phyloP scores from a whole-genome alignment of 37 sponge, comb jelly and placozoan genomes.

The Cliona cf. orientalis region DNA sequence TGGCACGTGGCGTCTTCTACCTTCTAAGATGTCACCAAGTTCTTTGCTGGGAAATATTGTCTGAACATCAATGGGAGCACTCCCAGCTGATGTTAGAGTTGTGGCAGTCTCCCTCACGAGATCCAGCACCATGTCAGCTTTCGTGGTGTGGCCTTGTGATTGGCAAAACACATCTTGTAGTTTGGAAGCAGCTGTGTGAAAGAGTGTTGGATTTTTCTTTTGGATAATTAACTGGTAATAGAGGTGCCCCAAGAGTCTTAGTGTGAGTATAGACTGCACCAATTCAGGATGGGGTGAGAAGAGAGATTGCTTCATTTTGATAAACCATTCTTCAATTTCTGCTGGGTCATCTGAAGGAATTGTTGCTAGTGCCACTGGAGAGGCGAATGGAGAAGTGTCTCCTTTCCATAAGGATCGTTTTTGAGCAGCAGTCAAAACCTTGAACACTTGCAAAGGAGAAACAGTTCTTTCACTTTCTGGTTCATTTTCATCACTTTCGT shows the following conservation, averaged over 20 bases:
- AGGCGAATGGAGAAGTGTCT: neutral
- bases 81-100: no score
- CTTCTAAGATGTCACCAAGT: no score
- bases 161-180: no score
- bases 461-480: neutral
- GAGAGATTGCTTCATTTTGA: neutral
- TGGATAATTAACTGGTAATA: slow-evolving; percentile 20
- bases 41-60: no score
- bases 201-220: neutral
- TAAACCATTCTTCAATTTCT: slow-evolving; percentile 9
- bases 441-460: slow-evolving; percentile 38
- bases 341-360: neutral
- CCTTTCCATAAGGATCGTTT: neutral
- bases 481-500: neutral
- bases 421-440: slow-evolving; percentile 7
- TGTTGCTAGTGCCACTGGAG: slow-evolving; percentile 14
- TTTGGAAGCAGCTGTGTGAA: neutral
- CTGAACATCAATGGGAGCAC: no score
- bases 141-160: no score
- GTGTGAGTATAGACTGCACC: neutral
- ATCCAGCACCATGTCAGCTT: no score
- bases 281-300: neutral
- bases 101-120: no score
- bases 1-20: no score
- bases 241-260: slow-evolving; percentile 24